Evolutionary conservation across 92 coral and sea anemone genomes (phyloP).

Genomic region (Pocillopora grandis): DNA sequence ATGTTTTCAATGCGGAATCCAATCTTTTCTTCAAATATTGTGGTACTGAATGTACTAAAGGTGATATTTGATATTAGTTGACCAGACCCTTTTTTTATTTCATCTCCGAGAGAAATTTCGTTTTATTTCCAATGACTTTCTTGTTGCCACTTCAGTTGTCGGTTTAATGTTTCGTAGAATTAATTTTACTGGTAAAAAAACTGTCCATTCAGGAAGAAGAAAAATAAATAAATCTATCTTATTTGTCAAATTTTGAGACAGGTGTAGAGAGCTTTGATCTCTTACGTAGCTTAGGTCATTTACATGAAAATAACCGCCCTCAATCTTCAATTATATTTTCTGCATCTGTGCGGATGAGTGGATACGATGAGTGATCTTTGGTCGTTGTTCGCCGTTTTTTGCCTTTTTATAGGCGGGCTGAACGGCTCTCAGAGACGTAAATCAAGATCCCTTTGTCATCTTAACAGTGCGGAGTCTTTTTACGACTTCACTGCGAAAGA

Average conservation of each 20-base stretch:
- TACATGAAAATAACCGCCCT: background rate
- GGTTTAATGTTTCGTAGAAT: background rate
- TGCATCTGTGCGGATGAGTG: background rate
- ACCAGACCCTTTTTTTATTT: no score
- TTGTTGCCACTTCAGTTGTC: background rate
- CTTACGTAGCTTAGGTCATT: background rate
- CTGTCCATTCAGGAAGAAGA: background rate
- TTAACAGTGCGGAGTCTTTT: constrained; percentile 36
- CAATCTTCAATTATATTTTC: no score
- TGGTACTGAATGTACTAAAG: no score
- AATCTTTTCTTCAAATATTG: no score
- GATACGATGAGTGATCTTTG: background rate
- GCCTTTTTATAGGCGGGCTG: constrained; percentile 29
- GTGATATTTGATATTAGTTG: no score
- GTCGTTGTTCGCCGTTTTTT: constrained; percentile 35
- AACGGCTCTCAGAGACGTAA: constrained; percentile 38
- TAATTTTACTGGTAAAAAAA: background rate
- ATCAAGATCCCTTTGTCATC: constrained; percentile 45
- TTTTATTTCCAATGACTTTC: background rate
- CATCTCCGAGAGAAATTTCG: no score
- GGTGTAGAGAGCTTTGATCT: constrained; percentile 7
- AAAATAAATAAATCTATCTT: background rate
- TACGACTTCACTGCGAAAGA: constrained; percentile 50
- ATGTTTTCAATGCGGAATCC: no score
- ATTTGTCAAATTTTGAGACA: background rate